A percentile compares a stretch with the other conserved stretches of the same genome.
phyloP scores from a whole-genome alignment of 2,113 vertebrate species.

The Prunella himalayana region DNA sequence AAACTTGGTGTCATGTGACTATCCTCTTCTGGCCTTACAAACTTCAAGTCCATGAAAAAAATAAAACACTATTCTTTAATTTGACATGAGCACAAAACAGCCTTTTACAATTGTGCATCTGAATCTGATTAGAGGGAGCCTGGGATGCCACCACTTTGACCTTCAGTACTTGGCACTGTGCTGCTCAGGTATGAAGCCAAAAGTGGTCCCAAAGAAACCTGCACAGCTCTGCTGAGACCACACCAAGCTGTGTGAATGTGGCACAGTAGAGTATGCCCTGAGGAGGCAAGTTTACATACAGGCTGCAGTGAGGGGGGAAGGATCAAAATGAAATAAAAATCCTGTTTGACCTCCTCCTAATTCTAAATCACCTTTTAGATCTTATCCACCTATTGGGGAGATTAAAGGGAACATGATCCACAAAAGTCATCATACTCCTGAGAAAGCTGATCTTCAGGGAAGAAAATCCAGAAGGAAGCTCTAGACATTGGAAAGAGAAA shows the following conservation, averaged over 20 bases:
- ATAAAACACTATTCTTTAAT: slow-evolving; percentile 36
- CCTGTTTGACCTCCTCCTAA: neutral
- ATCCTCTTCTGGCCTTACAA: slow-evolving; percentile 36
- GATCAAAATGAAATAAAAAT: neutral
- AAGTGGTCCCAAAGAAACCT: neutral
- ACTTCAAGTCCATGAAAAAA: neutral
- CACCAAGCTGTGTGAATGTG: neutral
- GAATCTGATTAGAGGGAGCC: slow-evolving; percentile 11
- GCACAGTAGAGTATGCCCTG: neutral
- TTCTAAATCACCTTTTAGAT: neutral
- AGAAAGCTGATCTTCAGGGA: neutral
- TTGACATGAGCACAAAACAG: slow-evolving; percentile 12
- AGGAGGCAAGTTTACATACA: neutral
- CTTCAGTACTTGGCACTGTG: neutral
- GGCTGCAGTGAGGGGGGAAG: neutral
- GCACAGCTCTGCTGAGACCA: neutral
- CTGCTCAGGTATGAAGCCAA: neutral
- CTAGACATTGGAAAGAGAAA: neutral
- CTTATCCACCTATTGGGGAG: neutral
- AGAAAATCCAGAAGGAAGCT: neutral
- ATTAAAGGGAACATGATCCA: neutral
- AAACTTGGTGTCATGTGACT: slow-evolving; percentile 40
- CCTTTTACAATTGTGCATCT: slow-evolving; percentile 21
- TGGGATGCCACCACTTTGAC: neutral
- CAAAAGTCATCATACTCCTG: neutral